A percentile compares a stretch with the other conserved stretches of the same genome.
These are phyloP conservation scores for Heterocephalus glaber DNA, from an alignment of 2,113 vertebrate genomes.

Conservation along the genomic window DNA sequence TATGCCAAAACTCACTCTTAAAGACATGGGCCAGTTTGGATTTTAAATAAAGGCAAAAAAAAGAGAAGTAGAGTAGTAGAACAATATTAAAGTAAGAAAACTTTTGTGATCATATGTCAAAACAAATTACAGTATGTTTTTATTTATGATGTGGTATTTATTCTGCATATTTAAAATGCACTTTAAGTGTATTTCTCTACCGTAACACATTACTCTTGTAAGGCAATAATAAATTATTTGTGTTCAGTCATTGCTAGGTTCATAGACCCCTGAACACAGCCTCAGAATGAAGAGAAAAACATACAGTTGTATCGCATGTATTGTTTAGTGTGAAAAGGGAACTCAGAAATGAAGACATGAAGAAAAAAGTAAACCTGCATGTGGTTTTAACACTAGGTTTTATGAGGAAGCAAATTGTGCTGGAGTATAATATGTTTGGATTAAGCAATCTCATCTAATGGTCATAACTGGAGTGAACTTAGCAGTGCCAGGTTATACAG, in stretches of 20 bases:
- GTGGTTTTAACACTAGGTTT: background rate
- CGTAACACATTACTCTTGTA: background rate
- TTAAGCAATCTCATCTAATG: background rate
- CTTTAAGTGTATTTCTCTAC: background rate
- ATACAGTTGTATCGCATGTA: background rate
- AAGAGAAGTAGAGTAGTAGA: background rate
- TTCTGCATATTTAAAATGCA: background rate
- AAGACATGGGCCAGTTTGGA: background rate
- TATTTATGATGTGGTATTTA: background rate
- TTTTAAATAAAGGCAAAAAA: background rate
- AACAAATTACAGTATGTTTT: background rate
- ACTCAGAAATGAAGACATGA: background rate
- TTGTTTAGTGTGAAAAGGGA: background rate
- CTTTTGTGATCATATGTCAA: background rate
- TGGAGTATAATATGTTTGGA: background rate
- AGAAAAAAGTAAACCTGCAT: fast-evolving
- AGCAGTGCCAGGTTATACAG: background rate
- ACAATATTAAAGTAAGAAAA: background rate
- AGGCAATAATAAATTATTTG: background rate
- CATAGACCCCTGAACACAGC: background rate
- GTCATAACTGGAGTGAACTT: background rate
- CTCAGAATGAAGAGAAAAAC: background rate
- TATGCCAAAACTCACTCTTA: background rate
- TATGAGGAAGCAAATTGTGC: background rate
- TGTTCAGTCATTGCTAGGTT: background rate